Conservation (phyloP, 2,888 invertebrate species). For the Omphaloscelis lunosa region DNA sequence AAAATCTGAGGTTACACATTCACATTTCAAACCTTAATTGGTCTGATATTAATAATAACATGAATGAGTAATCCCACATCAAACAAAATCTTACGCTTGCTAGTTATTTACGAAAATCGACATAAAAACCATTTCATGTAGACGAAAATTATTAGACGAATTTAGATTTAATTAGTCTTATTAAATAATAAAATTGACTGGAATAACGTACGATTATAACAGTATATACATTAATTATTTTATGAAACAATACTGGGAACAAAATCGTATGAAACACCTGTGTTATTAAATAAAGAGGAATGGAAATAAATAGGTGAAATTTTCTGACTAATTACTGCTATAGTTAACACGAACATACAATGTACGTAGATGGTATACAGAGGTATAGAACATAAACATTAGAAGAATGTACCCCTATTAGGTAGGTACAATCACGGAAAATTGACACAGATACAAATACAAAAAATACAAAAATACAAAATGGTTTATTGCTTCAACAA, state of each 20-base stretch:
- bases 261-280: not conserved
- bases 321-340: not conserved
- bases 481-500: no score
- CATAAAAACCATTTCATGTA: no score
- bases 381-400: no score
- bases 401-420: no score
- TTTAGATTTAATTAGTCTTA: not conserved
- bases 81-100: not conserved
- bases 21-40: not conserved
- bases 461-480: no score
- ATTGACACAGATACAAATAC: no score
- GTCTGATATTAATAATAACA: not conserved
- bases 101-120: not conserved
- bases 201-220: not conserved
- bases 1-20: not conserved
- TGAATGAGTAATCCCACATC: no score
- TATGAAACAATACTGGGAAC: constrained; percentile 1
- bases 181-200: not conserved
- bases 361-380: not conserved
- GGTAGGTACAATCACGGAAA: no score
- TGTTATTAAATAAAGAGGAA: not conserved
- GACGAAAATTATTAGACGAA: not conserved
- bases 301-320: not conserved
- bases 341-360: not conserved
- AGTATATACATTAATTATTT: not conserved